phyloP scores from a whole-genome alignment of 2,797 vertebrate genomes.

The Myotis daubentonii region DNA sequence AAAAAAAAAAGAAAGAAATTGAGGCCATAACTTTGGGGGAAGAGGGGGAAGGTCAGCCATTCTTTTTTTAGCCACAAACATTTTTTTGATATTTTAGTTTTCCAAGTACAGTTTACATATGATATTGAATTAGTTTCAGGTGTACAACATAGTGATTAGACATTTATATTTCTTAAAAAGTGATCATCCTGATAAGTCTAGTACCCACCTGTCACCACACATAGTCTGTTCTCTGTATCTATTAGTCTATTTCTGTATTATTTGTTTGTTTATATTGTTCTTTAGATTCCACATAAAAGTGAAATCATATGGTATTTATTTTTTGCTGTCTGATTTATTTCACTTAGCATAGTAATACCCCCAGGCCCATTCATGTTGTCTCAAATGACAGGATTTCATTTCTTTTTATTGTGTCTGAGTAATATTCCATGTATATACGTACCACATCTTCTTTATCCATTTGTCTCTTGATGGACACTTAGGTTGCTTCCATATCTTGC shows the following conservation, averaged over 20 bases:
- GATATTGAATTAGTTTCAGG: background rate
- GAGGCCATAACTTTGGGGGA: background rate
- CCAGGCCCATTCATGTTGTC: background rate
- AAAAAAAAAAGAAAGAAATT: background rate
- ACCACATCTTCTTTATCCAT: background rate
- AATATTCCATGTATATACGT: background rate
- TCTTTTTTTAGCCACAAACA: background rate
- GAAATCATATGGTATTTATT: background rate
- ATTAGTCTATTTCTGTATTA: background rate
- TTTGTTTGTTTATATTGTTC: background rate
- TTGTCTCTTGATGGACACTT: background rate
- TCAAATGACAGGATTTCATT: background rate
- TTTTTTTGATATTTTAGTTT: background rate
- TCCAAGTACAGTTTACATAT: background rate
- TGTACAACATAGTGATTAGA: background rate
- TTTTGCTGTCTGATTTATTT: background rate
- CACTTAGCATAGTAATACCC: background rate
- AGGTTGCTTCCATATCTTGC: background rate
- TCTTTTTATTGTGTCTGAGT: background rate
- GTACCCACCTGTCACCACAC: background rate
- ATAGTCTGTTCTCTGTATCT: background rate
- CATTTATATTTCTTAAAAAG: background rate
- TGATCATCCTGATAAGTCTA: background rate
- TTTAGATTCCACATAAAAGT: background rate
- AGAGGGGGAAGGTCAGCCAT: background rate